Evolutionary conservation across 2,113 vertebrate genomes (phyloP), one percentile per base, ranked within the genome.

Genomic region (Notiomystis cincta): DNA sequence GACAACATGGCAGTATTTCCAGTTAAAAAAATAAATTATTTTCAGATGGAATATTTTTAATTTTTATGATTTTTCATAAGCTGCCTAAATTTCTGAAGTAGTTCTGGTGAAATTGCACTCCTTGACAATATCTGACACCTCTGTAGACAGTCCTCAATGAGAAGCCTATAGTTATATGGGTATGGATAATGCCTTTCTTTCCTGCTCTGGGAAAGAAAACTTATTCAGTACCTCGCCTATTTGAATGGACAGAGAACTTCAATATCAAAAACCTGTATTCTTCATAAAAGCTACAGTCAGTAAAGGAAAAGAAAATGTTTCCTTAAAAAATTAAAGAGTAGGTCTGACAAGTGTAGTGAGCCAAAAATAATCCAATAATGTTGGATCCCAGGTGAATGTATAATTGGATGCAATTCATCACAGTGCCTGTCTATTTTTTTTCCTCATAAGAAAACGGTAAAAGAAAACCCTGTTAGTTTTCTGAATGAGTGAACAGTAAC

Each of bases 401-500:
- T 91, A 92, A 95, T 87, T 95, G 93, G 71, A 95, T 71, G 79
- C 53, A 76, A 42, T 75, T 72, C 58, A 71, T 86, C 79, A 65
- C 0, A 0, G 51, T 61, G 81, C 51, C 44, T 48, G 15, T 45
- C 62, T 93, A 53, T 31, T 56, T 84, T 83, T 40, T 95, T 86
- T 71, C 17, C 62, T 78, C 67, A 19, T 73, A 90, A 77, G 72
- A n/a, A 92, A 87, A 60, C 0, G 0, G 64, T 76, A 50, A 85
- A 93, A 85, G 80, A 86, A 92, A 92, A 18, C 33, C 66, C 83
- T 89, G 87, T 44, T 82, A 54, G 35, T 85, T 92, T 96, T 96
- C 93, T 96, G 95, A 95, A 72, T 94, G 88, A 92, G 75, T 71
- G 93, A 96, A 86, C 80, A 96, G 86, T 48, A 93, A 76, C 72